Evolutionary conservation across 1,140 invertebrate species (phyloP).

Genomic region (Plutomurus gul): DNA sequence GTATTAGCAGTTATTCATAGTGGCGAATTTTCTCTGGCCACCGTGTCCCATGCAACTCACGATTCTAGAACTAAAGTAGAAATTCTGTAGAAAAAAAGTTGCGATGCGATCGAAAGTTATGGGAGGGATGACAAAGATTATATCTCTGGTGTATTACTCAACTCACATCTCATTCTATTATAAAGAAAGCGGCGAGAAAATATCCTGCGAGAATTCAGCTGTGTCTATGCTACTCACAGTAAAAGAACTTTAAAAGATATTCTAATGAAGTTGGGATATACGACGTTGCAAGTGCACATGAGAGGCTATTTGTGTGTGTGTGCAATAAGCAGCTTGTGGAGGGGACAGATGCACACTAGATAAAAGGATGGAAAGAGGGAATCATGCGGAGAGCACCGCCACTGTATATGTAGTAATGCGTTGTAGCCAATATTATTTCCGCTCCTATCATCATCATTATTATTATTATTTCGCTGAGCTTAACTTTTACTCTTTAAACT

Average conservation of each 20-base stretch:
- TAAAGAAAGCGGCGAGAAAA: neutral
- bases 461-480: slow-evolving; percentile 19
- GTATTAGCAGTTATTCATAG: no score
- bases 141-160: neutral
- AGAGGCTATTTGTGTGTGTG: neutral
- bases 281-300: no score
- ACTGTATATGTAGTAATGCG: no score
- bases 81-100: neutral
- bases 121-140: neutral
- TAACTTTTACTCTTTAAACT: slow-evolving; percentile 24
- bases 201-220: neutral
- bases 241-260: no score
- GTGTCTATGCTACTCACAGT: neutral
- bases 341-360: neutral
- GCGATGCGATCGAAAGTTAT: neutral
- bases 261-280: no score
- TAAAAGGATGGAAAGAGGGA: neutral
- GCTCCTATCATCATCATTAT: slow-evolving; percentile 7
- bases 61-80: no score
- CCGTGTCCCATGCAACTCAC: no score
- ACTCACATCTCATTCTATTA: neutral
- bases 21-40: no score
- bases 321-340: neutral
- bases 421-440: slow-evolving; percentile 17
- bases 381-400: neutral